Evolutionary conservation across 2,888 invertebrate species (phyloP).

Genomic region (Stenodema calcarata): DNA sequence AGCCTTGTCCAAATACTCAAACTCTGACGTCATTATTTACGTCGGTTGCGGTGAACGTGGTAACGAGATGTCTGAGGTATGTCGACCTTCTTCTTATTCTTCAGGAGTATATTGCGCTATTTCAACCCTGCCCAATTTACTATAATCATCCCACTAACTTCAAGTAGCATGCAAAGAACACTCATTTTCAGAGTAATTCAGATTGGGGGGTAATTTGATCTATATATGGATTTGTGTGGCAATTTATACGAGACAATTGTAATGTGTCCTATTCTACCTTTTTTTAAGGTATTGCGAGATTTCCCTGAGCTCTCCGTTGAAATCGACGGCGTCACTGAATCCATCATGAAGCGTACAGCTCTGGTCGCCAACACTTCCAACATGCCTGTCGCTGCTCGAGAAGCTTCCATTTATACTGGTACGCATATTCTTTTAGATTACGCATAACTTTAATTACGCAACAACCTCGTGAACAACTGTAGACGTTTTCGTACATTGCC

Average conservation of each 20-base stretch:
- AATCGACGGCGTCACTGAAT: conserved; percentile 94
- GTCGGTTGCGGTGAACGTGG: conserved; percentile 99
- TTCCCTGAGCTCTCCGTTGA: conserved; percentile 98
- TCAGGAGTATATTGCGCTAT: no score
- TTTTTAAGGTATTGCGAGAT: conserved; percentile 84
- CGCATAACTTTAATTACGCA: no score
- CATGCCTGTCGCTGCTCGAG: conserved; percentile 99
- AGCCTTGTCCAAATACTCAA: conserved; percentile 98
- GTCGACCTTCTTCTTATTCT: no score
- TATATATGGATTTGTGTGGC: no score
- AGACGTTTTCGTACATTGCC: no score
- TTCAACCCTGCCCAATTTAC: no score
- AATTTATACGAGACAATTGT: no score
- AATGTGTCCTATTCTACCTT: not conserved
- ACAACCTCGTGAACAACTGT: no score
- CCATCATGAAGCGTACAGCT: conserved; percentile 99
- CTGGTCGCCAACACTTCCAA: conserved; percentile 99
- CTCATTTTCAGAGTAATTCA: no score
- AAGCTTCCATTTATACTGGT: conserved; percentile 99
- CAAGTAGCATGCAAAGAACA: no score
- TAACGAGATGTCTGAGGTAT: conserved; percentile 98
- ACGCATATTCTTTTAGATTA: not conserved
- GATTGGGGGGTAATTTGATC: no score
- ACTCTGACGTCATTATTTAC: conserved; percentile 99
- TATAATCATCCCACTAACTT: no score